Evolutionary conservation across 2,797 vertebrate species (phyloP).

Genomic region (Cyprinodon diabolis): DNA sequence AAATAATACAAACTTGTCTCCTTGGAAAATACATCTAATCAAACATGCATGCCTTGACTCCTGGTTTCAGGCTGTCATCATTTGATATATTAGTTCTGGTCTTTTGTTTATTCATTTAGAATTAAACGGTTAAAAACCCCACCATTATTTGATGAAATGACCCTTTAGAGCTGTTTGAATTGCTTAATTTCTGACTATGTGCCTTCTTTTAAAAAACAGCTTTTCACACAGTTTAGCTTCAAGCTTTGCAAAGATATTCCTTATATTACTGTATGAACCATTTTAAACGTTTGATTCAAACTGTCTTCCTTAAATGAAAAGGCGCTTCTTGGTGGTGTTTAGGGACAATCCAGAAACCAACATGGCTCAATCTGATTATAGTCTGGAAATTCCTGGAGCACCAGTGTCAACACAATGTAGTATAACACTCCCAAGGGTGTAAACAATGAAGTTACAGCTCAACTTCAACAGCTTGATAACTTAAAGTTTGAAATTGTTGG

Average conservation of each 20-base stretch:
- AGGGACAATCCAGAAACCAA: no score
- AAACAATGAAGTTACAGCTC: no score
- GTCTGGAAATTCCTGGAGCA: no score
- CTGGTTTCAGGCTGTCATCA: neutral
- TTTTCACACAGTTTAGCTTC: neutral
- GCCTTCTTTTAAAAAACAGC: neutral
- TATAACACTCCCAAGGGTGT: neutral
- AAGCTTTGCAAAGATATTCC: neutral
- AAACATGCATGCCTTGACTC: neutral
- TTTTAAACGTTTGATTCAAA: neutral
- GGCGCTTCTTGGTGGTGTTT: no score
- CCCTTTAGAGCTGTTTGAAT: neutral
- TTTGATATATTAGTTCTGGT: neutral
- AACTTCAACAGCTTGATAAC: neutral
- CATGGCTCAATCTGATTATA: no score
- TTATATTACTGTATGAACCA: neutral
- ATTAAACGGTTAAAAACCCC: neutral
- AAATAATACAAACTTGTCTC: neutral
- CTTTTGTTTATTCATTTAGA: neutral
- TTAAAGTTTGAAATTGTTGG: neutral
- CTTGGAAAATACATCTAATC: neutral
- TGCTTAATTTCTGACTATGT: neutral
- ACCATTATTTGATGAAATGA: neutral
- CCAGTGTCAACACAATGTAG: no score
- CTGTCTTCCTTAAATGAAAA: no score